Percentiles rank a stretch among this genome's conserved stretches.
phyloP scores from a whole-genome alignment of 2,888 invertebrate genomes.

The Dusona sp. region DNA sequence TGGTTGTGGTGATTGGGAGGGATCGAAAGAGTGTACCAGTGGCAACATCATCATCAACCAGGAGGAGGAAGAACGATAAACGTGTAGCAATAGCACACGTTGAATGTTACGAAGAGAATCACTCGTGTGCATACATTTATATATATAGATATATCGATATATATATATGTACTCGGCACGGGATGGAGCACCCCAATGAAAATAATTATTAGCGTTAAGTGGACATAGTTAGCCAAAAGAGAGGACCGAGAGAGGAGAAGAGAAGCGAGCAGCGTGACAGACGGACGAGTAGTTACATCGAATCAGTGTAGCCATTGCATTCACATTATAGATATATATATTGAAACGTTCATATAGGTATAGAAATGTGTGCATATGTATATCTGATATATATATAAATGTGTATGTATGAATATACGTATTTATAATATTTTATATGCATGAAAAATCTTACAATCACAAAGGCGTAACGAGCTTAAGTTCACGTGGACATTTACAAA shows the following conservation, averaged over 20 bases:
- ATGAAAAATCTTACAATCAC: background rate
- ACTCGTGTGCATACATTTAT: conserved; percentile 34
- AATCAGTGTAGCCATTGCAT: conserved; percentile 75
- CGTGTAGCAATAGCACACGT: conserved; percentile 53
- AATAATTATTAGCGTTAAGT: conserved; percentile 85
- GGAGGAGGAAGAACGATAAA: conserved; percentile 42
- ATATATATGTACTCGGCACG: conserved; percentile 46
- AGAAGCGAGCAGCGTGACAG: conserved; percentile 77
- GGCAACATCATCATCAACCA: conserved; percentile 53
- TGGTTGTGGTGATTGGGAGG: conserved; percentile 78
- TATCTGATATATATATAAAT: conserved; percentile 12
- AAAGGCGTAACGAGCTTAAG: conserved; percentile 5
- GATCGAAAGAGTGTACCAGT: conserved; percentile 68
- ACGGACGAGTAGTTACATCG: conserved; percentile 80
- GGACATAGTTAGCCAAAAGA: conserved; percentile 80
- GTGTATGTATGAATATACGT: background rate
- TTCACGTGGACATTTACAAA: background rate
- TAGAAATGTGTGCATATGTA: background rate
- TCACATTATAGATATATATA: conserved; percentile 31
- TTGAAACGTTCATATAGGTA: background rate
- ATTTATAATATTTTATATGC: background rate
- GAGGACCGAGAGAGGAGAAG: conserved; percentile 49
- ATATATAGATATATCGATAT: conserved; percentile 14
- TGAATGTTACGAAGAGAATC: conserved; percentile 51
- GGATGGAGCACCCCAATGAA: conserved; percentile 80